These are phyloP conservation scores for Crocuta crocuta DNA, from an alignment of 2,113 vertebrate species.

Conservation along the genomic window DNA sequence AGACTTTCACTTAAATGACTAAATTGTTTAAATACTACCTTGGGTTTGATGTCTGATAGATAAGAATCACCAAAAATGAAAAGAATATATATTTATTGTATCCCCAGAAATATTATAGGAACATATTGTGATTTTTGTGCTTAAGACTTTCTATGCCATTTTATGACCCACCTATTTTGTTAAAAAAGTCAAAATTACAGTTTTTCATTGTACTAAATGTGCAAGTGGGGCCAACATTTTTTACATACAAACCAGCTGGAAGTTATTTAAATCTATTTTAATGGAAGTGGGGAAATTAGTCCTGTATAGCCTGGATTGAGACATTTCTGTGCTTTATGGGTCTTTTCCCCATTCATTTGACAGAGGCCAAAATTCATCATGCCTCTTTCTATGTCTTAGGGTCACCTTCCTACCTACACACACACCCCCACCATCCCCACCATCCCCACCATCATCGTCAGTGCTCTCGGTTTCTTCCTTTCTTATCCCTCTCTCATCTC, in stretches of 20 bases:
- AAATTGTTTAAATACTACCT: constrained; percentile 13
- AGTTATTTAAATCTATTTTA: constrained; percentile 10
- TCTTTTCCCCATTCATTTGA: not conserved
- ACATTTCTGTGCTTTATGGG: not conserved
- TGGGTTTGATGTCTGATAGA: not conserved
- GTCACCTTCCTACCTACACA: not conserved
- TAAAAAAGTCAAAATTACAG: not conserved
- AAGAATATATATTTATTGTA: not conserved
- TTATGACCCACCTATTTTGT: not conserved
- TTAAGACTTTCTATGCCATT: constrained; percentile 11
- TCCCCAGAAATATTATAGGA: not conserved
- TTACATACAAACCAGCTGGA: not conserved
- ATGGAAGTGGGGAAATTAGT: not conserved
- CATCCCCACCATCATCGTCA: fast-evolving
- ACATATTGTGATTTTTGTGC: constrained; percentile 31
- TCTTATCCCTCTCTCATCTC: not conserved
- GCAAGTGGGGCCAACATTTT: not conserved
- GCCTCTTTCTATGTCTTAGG: not conserved
- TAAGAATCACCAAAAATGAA: constrained; percentile 17
- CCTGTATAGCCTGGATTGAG: not conserved
- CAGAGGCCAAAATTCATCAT: not conserved
- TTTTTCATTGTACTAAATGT: constrained; percentile 1
- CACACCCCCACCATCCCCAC: not conserved
- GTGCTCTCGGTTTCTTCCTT: not conserved
- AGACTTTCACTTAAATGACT: not conserved